Conservation (phyloP, 2,888 invertebrate genomes). For the Pseudoips prasinana region DNA sequence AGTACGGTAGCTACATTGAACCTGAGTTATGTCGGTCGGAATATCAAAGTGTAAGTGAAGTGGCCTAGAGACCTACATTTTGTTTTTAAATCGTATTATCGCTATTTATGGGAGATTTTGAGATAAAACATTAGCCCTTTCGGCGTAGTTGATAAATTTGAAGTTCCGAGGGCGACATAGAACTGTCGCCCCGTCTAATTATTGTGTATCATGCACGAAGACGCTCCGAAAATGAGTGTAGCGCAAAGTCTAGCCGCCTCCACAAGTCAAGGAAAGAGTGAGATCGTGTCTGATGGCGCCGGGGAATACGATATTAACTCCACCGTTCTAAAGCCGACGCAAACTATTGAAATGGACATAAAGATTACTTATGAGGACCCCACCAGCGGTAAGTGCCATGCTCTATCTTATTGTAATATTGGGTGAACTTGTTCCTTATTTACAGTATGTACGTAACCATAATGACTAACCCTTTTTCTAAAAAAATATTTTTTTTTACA, state of each 20-base stretch:
- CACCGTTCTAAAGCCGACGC: conserved; percentile 72
- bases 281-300: conserved; percentile 67
- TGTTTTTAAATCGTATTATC: conserved; percentile 64
- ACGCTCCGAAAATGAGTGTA: conserved; percentile 86
- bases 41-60: conserved; percentile 92
- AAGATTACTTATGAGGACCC: conserved; percentile 84
- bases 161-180: conserved; percentile 48
- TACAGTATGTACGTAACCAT: conserved; percentile 7
- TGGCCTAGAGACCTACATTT: conserved; percentile 95
- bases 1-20: conserved; percentile 86
- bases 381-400: conserved; percentile 78
- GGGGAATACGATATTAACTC: conserved; percentile 69
- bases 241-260: conserved; percentile 85
- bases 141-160: conserved; percentile 63
- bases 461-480: too few species aligned
- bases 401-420: conserved; percentile 11
- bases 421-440: too few species aligned
- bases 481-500: too few species aligned
- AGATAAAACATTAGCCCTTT: conserved; percentile 80
- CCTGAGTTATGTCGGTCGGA: conserved; percentile 87
- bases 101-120: conserved; percentile 75
- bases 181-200: conserved; percentile 63
- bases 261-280: conserved; percentile 77
- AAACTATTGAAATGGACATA: conserved; percentile 80
- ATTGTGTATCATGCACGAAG: conserved; percentile 85